Evolutionary conservation across 1,140 invertebrate genomes (phyloP).

Genomic region (Drosophila eugracilis): DNA sequence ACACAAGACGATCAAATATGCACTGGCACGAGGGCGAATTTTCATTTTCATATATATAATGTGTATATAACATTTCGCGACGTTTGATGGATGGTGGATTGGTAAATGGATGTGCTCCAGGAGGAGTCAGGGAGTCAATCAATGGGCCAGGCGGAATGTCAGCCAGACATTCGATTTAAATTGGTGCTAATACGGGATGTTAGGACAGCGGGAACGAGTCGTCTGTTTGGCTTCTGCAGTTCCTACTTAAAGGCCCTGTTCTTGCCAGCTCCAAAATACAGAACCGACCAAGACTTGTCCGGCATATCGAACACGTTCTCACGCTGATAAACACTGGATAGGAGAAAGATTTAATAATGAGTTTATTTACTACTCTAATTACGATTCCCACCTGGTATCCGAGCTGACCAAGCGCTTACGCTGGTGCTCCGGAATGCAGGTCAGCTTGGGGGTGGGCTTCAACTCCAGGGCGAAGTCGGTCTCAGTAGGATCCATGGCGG

Average conservation of each 20-base stretch:
- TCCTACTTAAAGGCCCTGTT: conserved; percentile 35
- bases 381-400: conserved; percentile 63
- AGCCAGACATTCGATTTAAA: conserved; percentile 25
- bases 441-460: conserved; percentile 65
- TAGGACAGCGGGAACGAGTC: neutral
- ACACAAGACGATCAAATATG: conserved; percentile 40
- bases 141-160: conserved; percentile 37
- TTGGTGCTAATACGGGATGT: neutral
- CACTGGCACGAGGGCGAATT: conserved; percentile 62
- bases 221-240: neutral
- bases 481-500: conserved; percentile 14
- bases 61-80: conserved; percentile 42
- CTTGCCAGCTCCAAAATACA: conserved; percentile 59
- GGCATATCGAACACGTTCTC: conserved; percentile 47
- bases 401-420: conserved; percentile 50
- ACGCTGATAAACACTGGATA: conserved; percentile 6
- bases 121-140: conserved; percentile 59
- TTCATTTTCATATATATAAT: too few relatives aligned
- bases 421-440: conserved; percentile 69
- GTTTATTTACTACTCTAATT: neutral
- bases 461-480: conserved; percentile 64
- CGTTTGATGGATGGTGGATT: conserved; percentile 36
- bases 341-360: neutral
- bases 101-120: conserved; percentile 12
- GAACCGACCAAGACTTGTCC: conserved; percentile 79